These are phyloP conservation scores for Synanthedon formicaeformis DNA, from an alignment of 2,888 invertebrate genomes.

Conservation along the genomic window DNA sequence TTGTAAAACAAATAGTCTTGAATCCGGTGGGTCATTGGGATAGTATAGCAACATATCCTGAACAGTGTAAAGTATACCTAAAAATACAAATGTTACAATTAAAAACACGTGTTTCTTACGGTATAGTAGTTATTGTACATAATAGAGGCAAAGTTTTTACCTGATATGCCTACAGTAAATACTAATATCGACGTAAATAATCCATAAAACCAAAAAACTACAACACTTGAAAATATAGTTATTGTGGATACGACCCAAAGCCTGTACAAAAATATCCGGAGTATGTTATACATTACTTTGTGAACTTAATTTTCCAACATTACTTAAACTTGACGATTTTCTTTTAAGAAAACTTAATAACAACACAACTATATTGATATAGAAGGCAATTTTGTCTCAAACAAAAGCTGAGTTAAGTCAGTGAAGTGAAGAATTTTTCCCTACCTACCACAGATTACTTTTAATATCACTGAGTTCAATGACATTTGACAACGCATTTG, in stretches of 20 bases:
- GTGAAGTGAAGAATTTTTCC: too few relatives aligned
- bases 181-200: conserved; percentile 78
- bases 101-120: neutral
- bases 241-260: conserved; percentile 84
- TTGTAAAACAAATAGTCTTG: conserved; percentile 87
- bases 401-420: too few relatives aligned
- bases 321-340: too few relatives aligned
- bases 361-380: too few relatives aligned
- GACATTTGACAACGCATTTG: too few relatives aligned
- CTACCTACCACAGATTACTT: too few relatives aligned
- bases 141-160: conserved; percentile 49
- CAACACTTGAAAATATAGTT: conserved; percentile 78
- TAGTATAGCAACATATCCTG: conserved; percentile 90
- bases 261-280: conserved; percentile 72
- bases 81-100: conserved; percentile 15
- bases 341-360: too few relatives aligned
- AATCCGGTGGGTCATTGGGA: conserved; percentile 90
- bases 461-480: too few relatives aligned
- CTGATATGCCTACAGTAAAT: conserved; percentile 77
- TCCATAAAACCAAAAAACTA: conserved; percentile 88
- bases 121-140: neutral
- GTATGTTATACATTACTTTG: conserved; percentile 41
- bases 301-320: too few relatives aligned
- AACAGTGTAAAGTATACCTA: conserved; percentile 85
- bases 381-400: too few relatives aligned